Conservation (phyloP, 2,113 vertebrate species). For the Callithrix jacchus region DNA sequence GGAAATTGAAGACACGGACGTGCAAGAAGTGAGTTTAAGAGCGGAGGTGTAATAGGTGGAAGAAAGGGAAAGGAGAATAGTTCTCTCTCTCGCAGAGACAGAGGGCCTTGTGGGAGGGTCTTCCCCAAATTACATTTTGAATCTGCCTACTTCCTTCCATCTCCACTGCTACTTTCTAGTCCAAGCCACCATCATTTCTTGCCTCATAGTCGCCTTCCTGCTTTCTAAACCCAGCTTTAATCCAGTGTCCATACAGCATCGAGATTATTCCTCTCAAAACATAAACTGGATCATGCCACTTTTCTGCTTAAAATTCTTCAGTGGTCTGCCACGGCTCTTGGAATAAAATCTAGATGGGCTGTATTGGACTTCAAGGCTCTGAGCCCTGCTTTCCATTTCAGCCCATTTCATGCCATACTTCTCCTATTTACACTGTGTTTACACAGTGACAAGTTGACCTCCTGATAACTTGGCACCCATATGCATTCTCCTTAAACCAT, state of each 20-base stretch:
- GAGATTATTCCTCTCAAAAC: not conserved
- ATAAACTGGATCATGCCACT: not conserved
- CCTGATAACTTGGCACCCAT: not conserved
- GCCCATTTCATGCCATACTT: not conserved
- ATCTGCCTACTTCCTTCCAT: not conserved
- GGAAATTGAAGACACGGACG: no score
- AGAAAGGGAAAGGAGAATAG: no score
- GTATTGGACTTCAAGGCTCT: not conserved
- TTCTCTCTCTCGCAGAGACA: no score
- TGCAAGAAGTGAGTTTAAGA: no score
- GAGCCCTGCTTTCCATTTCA: not conserved
- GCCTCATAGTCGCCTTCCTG: not conserved
- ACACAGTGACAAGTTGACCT: not conserved
- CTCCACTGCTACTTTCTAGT: not conserved
- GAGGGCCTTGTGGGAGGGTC: no score
- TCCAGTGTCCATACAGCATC: not conserved
- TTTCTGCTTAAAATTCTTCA: not conserved
- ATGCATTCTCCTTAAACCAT: not conserved
- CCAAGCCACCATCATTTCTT: not conserved
- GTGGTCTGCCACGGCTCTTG: not conserved
- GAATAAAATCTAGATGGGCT: not conserved
- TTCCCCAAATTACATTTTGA: not conserved
- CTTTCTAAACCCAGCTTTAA: not conserved
- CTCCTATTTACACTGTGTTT: not conserved
- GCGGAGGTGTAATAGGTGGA: no score